Evolutionary conservation across 2,888 invertebrate genomes (phyloP).

Genomic region (Noctua pronuba): DNA sequence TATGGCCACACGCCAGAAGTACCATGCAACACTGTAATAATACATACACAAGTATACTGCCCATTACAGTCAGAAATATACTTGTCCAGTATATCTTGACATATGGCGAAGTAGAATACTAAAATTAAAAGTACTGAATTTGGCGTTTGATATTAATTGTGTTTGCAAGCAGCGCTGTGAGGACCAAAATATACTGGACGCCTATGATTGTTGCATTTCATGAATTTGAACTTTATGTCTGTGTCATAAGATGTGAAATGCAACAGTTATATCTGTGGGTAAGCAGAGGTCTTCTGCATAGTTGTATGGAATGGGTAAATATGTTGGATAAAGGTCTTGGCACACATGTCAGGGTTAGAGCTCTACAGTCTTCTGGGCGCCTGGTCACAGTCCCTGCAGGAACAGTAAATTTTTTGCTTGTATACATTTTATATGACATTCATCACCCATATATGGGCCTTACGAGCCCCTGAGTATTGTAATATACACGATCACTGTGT

Average conservation of each 20-base stretch:
- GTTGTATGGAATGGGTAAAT: constrained; percentile 57
- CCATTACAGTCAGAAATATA: constrained; percentile 49
- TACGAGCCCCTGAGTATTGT: not conserved
- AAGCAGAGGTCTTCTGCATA: constrained; percentile 57
- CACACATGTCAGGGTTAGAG: not conserved
- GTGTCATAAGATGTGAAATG: constrained; percentile 41
- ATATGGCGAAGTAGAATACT: constrained; percentile 50
- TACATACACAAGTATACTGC: constrained; percentile 54
- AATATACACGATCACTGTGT: not conserved
- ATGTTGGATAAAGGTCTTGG: constrained; percentile 32
- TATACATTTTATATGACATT: not conserved
- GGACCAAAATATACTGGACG: constrained; percentile 57
- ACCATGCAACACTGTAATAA: not conserved
- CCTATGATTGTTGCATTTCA: constrained; percentile 47
- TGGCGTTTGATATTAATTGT: constrained; percentile 50
- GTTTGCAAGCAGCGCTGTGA: constrained; percentile 58
- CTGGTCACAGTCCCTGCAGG: not conserved
- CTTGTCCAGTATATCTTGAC: constrained; percentile 55
- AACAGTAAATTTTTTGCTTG: not conserved
- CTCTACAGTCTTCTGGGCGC: not conserved
- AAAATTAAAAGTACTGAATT: constrained; percentile 53
- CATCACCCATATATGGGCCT: not conserved
- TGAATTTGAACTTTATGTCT: constrained; percentile 40
- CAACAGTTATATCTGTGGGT: constrained; percentile 54
- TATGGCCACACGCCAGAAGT: not conserved